Percentiles rank a stretch among this genome's conserved stretches.
These are phyloP conservation scores for Brachionichthys hirsutus DNA, from an alignment of 2,113 vertebrate species.

Conservation along the genomic window DNA sequence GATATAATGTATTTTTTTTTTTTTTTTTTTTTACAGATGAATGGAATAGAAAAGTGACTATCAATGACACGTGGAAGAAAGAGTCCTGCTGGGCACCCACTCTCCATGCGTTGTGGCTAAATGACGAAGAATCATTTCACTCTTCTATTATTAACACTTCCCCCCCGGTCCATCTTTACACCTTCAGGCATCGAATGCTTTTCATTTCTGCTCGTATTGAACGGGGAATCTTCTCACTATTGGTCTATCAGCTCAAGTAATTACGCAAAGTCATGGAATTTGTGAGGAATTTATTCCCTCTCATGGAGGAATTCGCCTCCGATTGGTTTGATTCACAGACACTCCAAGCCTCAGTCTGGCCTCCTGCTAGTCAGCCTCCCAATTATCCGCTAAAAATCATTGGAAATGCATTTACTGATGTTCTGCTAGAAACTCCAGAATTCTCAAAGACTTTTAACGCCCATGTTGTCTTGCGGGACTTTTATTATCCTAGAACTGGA, in stretches of 20 bases:
- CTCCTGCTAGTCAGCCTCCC: background rate
- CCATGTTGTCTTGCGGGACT: background rate
- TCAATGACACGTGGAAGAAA: conserved; percentile 20
- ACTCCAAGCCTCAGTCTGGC: background rate
- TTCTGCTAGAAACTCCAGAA: background rate
- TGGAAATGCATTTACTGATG: background rate
- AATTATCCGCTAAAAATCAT: background rate
- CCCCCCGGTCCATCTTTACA: conserved; percentile 13
- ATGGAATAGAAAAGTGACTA: conserved; percentile 53
- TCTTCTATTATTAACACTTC: conserved; percentile 37
- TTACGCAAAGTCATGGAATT: background rate
- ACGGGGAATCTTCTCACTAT: conserved; percentile 29
- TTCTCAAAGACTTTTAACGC: too few relatives aligned
- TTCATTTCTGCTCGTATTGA: conserved; percentile 26
- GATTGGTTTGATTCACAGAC: conserved; percentile 1
- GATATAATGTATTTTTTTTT: too few relatives aligned
- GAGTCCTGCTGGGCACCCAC: conserved; percentile 28
- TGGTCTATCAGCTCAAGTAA: conserved; percentile 30
- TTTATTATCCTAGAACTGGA: background rate
- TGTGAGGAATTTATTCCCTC: conserved; percentile 25
- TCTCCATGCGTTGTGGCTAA: conserved; percentile 44
- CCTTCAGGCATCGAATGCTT: conserved; percentile 36
- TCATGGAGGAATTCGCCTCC: too few relatives aligned
- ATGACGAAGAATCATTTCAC: conserved; percentile 50
- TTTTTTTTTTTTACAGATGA: conserved; percentile 13